Base-by-base conservation (phyloP, 1,140 invertebrate species). In the Eumeta japonica region DNA sequence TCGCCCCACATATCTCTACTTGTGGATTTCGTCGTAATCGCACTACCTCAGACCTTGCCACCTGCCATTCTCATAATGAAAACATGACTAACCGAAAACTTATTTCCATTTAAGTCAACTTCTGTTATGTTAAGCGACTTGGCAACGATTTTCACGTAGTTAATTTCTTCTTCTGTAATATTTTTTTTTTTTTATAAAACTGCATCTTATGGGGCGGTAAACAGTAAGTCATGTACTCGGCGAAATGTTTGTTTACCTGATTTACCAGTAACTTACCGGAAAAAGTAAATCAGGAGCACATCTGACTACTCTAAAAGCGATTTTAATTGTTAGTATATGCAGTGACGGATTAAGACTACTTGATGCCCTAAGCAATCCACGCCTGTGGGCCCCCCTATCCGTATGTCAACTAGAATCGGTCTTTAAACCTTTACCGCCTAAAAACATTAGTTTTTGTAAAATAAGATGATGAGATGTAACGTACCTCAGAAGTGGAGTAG, bases 1-100 rank as follows among this genome's bases (percentile, higher is more conserved):
- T 65, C 11, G 39, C 31, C 15, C 45, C 41, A 41, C 62, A 71
- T 16, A 71, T 48, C 41, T 62, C 47, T 41, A 29, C 43, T 41
- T 15, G 63, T 44, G 12, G 61, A 73, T 44, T 28, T 48, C 18
- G 55, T 71, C 0, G 38, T 31, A 7, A 53, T 62, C 16, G 57
- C 32, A 10, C 57, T 52, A 48, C 74, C 68, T 17, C 56, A 62
- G 5, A 70, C 57, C 57, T 77, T 74, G 5, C 55, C 58, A 43
- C 75, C 64, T 10, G 74, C 44, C 61, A 74, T 68, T 11, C 59
- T 70, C 11, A 65, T 50, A 10, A 39, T 18, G 14, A 29, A 29
- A n/a, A 3, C 13, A 29, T 29, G 28, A 3, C 13, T 7, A 3
- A 29, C 28, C 4, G 11, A n/a, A 29, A 7, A 29, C 10, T 33